These are phyloP conservation scores for Steatocranus sp. DNA, from an alignment of 2,797 vertebrate species.

Conservation along the genomic window DNA sequence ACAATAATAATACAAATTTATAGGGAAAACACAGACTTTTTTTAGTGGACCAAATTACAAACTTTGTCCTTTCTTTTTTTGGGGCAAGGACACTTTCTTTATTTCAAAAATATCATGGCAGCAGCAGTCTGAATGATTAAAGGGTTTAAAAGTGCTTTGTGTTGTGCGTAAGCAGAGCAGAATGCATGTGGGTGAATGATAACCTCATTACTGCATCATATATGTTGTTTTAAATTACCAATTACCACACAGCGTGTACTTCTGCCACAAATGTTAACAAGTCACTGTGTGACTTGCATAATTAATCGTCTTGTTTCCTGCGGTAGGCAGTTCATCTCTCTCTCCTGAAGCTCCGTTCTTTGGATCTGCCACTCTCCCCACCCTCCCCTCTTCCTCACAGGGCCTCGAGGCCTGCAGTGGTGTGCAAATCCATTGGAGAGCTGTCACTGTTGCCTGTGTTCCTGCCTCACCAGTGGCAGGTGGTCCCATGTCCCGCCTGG, in stretches of 20 bases:
- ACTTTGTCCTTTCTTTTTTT: neutral
- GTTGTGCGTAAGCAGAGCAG: neutral
- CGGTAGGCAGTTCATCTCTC: neutral
- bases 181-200: neutral
- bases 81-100: neutral
- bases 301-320: slow-evolving; percentile 18
- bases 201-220: neutral
- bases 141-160: neutral
- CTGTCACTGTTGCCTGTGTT: slow-evolving; percentile 69
- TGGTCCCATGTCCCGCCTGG: slow-evolving; percentile 60
- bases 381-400: neutral
- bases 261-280: slow-evolving; percentile 18
- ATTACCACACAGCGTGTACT: slow-evolving; percentile 20
- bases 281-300: slow-evolving; percentile 36
- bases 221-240: slow-evolving; percentile 25
- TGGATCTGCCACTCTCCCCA: neutral
- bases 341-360: neutral
- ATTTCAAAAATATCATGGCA: neutral
- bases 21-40: neutral
- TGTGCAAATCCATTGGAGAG: slow-evolving; percentile 63
- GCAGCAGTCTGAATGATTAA: neutral
- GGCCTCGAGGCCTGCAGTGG: slow-evolving; percentile 40
- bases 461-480: slow-evolving; percentile 64
- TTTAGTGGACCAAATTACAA: neutral
- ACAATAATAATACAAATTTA: neutral